Evolutionary conservation across 2,113 vertebrate species (phyloP).

Genomic region (Erpornis zantholeuca): DNA sequence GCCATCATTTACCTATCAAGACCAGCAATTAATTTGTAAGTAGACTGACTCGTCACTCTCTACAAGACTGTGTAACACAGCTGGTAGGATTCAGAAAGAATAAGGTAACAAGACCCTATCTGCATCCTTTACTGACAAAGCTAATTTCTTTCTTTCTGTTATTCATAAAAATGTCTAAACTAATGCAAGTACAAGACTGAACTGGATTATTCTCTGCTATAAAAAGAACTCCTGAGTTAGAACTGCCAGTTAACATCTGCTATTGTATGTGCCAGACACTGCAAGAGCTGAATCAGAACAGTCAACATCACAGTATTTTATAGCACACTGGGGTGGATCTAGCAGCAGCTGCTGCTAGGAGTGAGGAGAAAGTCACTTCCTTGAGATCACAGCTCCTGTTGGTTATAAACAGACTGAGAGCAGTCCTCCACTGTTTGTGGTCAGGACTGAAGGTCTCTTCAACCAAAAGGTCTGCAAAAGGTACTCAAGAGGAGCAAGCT

Average conservation of each 20-base stretch:
- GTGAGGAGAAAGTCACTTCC: neutral
- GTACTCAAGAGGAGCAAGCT: neutral
- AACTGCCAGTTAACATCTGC: neutral
- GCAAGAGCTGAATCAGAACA: neutral
- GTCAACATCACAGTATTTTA: neutral
- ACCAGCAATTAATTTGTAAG: neutral
- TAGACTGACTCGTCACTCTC: neutral
- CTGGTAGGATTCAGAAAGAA: neutral
- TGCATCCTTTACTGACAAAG: neutral
- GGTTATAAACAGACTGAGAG: neutral
- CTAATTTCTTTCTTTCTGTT: neutral
- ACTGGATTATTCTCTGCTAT: neutral
- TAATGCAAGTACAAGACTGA: neutral
- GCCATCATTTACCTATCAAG: neutral
- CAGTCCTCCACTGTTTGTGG: neutral
- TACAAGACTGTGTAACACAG: neutral
- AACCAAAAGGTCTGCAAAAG: neutral
- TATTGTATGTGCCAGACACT: neutral
- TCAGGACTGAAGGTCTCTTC: neutral
- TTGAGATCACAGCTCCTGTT: neutral
- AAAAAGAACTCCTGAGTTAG: neutral
- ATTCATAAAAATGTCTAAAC: neutral
- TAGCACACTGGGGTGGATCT: neutral
- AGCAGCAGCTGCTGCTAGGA: neutral
- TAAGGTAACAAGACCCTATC: neutral